Percentiles rank a stretch among this genome's conserved stretches.
Conservation (phyloP, 2,113 vertebrate species). For the Hydrochoerus hydrochaeris region DNA sequence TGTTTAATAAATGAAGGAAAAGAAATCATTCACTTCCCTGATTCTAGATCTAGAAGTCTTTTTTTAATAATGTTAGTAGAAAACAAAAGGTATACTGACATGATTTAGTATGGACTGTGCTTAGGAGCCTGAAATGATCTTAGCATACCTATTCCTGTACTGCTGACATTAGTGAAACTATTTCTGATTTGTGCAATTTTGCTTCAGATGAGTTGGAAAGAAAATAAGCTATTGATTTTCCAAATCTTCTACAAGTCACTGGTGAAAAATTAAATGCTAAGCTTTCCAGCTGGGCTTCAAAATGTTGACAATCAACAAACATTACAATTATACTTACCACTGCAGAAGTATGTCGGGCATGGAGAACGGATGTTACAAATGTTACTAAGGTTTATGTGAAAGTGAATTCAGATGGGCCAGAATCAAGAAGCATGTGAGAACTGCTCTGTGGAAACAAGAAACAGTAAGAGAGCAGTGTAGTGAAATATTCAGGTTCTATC, state of each 20-base stretch:
- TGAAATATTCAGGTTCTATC: constrained; percentile 20
- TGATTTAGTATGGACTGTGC: not conserved
- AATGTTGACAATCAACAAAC: constrained; percentile 17
- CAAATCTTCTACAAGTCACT: constrained; percentile 39
- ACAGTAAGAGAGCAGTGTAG: not conserved
- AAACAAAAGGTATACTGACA: not conserved
- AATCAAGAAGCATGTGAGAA: not conserved
- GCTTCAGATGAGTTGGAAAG: constrained; percentile 59
- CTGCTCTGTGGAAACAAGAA: not conserved
- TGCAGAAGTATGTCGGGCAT: not conserved
- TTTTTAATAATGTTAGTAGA: not conserved
- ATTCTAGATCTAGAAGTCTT: not conserved
- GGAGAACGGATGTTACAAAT: not conserved
- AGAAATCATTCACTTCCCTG: not conserved
- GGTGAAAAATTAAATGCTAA: constrained; percentile 27
- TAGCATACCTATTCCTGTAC: not conserved
- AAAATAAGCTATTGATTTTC: constrained; percentile 73
- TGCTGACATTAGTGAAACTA: constrained; percentile 44
- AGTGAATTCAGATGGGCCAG: not conserved
- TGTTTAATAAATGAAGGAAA: not conserved
- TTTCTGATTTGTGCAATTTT: constrained; percentile 59
- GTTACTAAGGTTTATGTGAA: not conserved
- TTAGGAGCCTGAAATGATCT: not conserved
- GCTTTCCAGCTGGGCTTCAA: constrained; percentile 19
- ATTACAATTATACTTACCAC: not conserved